Evolutionary conservation across 35 echinoderm and acorn worm genomes (phyloP).

Genomic region (Heliocidaris erythrogramma): DNA sequence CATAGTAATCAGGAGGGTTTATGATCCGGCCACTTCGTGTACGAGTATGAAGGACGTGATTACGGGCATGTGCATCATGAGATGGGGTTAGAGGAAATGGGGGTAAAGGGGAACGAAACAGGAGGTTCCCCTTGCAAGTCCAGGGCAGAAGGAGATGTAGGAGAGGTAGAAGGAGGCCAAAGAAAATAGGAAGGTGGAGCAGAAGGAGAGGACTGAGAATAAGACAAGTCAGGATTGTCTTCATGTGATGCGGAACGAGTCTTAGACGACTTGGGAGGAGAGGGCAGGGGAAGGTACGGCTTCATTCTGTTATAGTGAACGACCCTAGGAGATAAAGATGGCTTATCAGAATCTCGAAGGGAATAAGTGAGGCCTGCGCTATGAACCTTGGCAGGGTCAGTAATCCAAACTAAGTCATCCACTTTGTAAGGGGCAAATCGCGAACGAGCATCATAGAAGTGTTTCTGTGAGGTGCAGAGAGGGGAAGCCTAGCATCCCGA

Average conservation of each 20-base stretch:
- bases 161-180: neutral
- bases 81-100: neutral
- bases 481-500: constrained; percentile 21
- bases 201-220: neutral
- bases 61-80: constrained; percentile 30
- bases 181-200: no score
- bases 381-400: neutral
- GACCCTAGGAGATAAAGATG: neutral
- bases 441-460: constrained; percentile 9
- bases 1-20: no score
- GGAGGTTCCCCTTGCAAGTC: neutral
- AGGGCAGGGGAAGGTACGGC: neutral
- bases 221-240: neutral
- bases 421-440: constrained; percentile 26
- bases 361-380: neutral
- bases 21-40: neutral
- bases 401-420: constrained; percentile 45
- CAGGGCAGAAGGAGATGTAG: neutral
- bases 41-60: neutral
- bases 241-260: no score
- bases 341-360: neutral
- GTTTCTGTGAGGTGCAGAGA: neutral
- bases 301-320: constrained; percentile 50
- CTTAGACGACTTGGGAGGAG: neutral
- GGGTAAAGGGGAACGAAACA: neutral